Evolutionary conservation across 2,888 invertebrate species (phyloP), one percentile per base, ranked within the genome.

Genomic region (Caradrina clavipalpis): DNA sequence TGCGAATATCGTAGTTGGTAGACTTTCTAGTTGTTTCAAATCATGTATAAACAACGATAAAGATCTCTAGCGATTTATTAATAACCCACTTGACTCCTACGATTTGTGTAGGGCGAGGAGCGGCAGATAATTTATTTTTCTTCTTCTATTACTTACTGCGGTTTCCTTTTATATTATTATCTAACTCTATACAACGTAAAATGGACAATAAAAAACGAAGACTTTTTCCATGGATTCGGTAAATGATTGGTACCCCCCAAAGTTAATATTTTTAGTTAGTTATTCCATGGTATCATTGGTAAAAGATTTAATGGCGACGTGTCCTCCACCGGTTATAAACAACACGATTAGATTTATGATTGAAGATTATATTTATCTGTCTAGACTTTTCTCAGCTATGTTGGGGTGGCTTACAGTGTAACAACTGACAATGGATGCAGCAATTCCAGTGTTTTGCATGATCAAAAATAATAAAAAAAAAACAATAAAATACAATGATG

Each of bases 1-100:
- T 49, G 21, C 10, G 49, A 26, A 62, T 53, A 62, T 53, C 53
- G 42, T 8, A 47, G 39, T 22, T 21, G n/a, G 21, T 21, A 50
- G 19, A 69, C 49, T 77, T 75, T 77, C 61, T 59, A 57, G 66
- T 57, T 64, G 56, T 65, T 65, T 35, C 35, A 56, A 80, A 61
- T 42, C 2, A 42, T 42, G 13, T 69, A 60, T 69, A 56, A 65
- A 80, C 35, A 66, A 64, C 13, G 65, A 60, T 77, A 69, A 50
- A 26, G 6, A 65, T 69, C 51, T 55, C 31, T 35, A 42, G 50
- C n/a, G 42, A 56, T 39, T 11, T 22, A 21, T 55, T 26, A 62
- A 59, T 65, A 63, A 50, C 13, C 51, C 21, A 62, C 17, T 62
- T 59, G n/a, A 50, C 49, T 80, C 61, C 61, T 65, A 65, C 58